Conservation (phyloP, 2,113 vertebrate genomes). For the Oncorhynchus kisutch region DNA sequence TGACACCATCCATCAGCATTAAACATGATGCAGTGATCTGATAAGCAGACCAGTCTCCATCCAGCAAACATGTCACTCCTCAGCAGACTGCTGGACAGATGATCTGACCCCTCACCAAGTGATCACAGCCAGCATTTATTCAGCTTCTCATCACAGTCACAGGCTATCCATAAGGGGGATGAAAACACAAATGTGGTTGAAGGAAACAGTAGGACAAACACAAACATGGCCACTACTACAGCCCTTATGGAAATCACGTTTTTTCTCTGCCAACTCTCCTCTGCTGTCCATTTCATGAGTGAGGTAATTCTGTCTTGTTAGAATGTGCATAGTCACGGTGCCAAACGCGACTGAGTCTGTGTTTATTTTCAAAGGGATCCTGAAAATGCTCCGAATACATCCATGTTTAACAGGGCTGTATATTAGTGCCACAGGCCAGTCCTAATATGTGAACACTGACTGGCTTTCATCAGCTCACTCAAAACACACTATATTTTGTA, state of each 20-base stretch:
- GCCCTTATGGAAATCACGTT: slow-evolving; percentile 5
- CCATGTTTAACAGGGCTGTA: slow-evolving; percentile 32
- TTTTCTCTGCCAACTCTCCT: not conserved
- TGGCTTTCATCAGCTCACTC: slow-evolving; percentile 10
- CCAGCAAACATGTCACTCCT: slow-evolving; percentile 50
- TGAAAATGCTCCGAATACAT: slow-evolving; percentile 36
- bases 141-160: slow-evolving; percentile 38
- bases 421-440: too few species aligned
- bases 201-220: slow-evolving; percentile 45
- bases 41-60: slow-evolving; percentile 49
- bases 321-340: not conserved
- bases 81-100: slow-evolving; percentile 60
- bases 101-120: slow-evolving; percentile 36
- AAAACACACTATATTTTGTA: slow-evolving; percentile 9
- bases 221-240: slow-evolving; percentile 19
- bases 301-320: slow-evolving; percentile 18
- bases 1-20: slow-evolving; percentile 53
- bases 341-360: slow-evolving; percentile 28
- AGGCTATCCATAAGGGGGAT: slow-evolving; percentile 18
- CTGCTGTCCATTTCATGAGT: slow-evolving; percentile 20
- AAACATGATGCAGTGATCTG: slow-evolving; percentile 41
- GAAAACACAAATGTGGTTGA: slow-evolving; percentile 42
- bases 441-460: too few species aligned
- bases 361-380: slow-evolving; percentile 38
- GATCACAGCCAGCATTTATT: slow-evolving; percentile 45